Conservation (phyloP, 1,140 invertebrate species). For the Acyrthosiphon pisum region DNA sequence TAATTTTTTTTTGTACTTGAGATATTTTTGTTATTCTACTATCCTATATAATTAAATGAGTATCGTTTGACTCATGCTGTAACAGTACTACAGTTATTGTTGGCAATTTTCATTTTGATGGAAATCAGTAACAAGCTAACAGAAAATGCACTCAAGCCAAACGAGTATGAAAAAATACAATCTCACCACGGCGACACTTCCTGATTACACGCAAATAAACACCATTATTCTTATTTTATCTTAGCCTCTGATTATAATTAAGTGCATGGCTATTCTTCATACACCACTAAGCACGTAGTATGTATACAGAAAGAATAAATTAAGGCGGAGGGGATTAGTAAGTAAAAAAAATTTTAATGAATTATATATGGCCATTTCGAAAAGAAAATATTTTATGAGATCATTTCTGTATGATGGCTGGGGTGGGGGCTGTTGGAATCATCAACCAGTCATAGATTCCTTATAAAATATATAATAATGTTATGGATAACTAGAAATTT, state of each 20-base stretch:
- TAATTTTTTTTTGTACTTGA: too few relatives aligned
- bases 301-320: too few relatives aligned
- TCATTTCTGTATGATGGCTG: background rate
- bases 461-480: background rate
- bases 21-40: too few relatives aligned
- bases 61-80: background rate
- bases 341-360: too few relatives aligned
- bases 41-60: background rate
- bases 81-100: background rate
- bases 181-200: background rate
- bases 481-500: background rate
- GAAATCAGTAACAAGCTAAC: background rate
- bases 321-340: too few relatives aligned
- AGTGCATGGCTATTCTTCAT: too few relatives aligned
- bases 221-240: too few relatives aligned
- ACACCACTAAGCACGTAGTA: too few relatives aligned
- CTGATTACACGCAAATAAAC: background rate
- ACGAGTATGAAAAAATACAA: background rate
- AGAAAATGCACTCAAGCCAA: background rate
- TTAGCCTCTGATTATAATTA: too few relatives aligned
- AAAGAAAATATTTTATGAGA: background rate
- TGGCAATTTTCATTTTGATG: background rate
- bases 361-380: too few relatives aligned
- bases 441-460: too few relatives aligned
- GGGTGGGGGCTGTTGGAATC: too few relatives aligned